Evolutionary conservation across 2,888 invertebrate species (phyloP).

Genomic region (Dasypogon diadema): DNA sequence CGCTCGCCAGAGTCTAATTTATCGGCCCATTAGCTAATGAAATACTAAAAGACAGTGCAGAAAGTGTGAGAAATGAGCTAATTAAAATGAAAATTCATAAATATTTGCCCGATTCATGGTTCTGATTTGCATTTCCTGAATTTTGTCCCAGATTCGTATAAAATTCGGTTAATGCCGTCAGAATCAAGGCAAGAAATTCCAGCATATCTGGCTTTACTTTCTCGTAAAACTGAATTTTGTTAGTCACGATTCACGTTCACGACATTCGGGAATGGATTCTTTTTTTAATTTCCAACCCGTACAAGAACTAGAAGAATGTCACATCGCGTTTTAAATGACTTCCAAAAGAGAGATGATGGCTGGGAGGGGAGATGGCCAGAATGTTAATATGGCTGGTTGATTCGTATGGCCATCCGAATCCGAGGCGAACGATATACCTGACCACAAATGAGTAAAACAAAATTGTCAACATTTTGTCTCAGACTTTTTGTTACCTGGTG

Average conservation of each 20-base stretch:
- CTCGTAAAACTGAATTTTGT: neutral
- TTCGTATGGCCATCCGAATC: no score
- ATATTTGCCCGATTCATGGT: neutral
- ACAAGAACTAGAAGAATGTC: slow-evolving; percentile 22
- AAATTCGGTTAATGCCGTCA: neutral
- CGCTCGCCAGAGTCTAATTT: no score
- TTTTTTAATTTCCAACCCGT: slow-evolving; percentile 7
- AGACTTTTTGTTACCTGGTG: neutral
- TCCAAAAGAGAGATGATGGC: neutral
- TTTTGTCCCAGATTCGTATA: neutral
- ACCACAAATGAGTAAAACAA: neutral
- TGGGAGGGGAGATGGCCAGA: neutral
- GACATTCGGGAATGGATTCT: neutral
- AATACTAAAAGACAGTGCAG: neutral
- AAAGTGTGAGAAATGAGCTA: slow-evolving; percentile 1
- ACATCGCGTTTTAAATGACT: slow-evolving; percentile 23
- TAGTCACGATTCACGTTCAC: no score
- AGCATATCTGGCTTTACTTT: neutral
- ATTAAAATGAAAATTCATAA: slow-evolving; percentile 2
- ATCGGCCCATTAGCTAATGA: slow-evolving; percentile 11
- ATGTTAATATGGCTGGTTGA: slow-evolving; percentile 28
- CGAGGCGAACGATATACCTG: no score
- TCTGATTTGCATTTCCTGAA: slow-evolving; percentile 8
- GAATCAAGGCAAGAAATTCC: neutral
- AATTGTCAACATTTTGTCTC: slow-evolving; percentile 30